A percentile compares a stretch with the other conserved stretches of the same genome.
phyloP scores from a whole-genome alignment of 2,888 invertebrate species.

The Selenia dentaria region DNA sequence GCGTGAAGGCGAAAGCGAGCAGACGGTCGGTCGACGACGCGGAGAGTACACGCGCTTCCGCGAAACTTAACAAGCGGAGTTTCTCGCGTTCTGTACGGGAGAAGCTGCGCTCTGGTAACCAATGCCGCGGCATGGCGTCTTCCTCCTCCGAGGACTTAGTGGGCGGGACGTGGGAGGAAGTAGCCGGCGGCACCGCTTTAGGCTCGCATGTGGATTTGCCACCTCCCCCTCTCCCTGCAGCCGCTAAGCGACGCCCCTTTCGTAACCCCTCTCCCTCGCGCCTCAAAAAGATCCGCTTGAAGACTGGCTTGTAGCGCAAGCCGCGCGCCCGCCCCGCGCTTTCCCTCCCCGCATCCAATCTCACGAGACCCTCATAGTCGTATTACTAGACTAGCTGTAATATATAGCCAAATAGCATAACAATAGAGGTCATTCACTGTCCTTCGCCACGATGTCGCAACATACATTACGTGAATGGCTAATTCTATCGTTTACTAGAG shows the following conservation, averaged over 20 bases:
- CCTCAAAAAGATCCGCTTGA: conserved; percentile 75
- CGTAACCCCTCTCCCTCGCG: conserved; percentile 57
- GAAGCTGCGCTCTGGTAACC: conserved; percentile 34
- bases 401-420: no score
- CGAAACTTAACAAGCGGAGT: conserved; percentile 63
- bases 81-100: conserved; percentile 54
- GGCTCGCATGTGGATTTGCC: neutral
- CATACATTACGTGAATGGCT: no score
- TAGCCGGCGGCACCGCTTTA: conserved; percentile 50
- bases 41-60: conserved; percentile 54
- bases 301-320: conserved; percentile 67
- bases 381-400: no score
- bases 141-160: conserved; percentile 63
- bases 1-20: conserved; percentile 54
- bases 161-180: conserved; percentile 59
- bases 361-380: no score
- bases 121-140: conserved; percentile 56
- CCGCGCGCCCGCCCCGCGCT: conserved; percentile 52
- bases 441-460: no score
- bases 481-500: no score
- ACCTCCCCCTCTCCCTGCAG: neutral
- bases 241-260: conserved; percentile 43
- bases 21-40: conserved; percentile 65
- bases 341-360: neutral
- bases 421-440: no score